phyloP scores from a whole-genome alignment of 2,797 vertebrate species.

The Varecia variegata region DNA sequence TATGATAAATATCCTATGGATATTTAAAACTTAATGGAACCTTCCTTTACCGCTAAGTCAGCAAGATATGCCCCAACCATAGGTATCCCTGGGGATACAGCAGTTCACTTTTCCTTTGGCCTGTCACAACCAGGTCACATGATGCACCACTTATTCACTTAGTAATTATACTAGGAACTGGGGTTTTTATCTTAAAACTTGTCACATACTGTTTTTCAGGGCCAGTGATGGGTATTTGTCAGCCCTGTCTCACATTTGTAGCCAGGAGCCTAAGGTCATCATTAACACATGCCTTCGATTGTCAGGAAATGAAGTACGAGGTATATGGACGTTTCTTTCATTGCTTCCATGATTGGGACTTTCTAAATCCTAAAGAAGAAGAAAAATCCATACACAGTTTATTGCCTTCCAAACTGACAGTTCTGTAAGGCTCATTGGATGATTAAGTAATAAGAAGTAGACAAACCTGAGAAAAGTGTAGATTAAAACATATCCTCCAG shows the following conservation, averaged over 20 bases:
- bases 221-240: constrained; percentile 66
- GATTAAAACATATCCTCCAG: constrained; percentile 54
- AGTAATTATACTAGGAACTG: constrained; percentile 72
- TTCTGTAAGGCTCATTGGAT: constrained; percentile 52
- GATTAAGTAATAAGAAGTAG: constrained; percentile 70
- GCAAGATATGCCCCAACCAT: neutral
- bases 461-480: constrained; percentile 40
- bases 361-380: constrained; percentile 62
- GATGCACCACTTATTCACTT: neutral
- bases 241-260: constrained; percentile 52
- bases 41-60: neutral
- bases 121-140: constrained; percentile 45
- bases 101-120: constrained; percentile 42
- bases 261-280: constrained; percentile 73
- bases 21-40: constrained; percentile 25
- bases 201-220: constrained; percentile 63
- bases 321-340: constrained; percentile 59
- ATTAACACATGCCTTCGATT: constrained; percentile 72
- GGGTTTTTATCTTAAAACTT: constrained; percentile 71
- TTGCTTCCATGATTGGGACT: constrained; percentile 58
- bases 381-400: constrained; percentile 57
- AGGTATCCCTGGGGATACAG: neutral
- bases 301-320: constrained; percentile 73
- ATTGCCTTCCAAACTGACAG: constrained; percentile 65
- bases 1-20: neutral